Evolutionary conservation across 2,797 vertebrate species (phyloP).

Genomic region (Astyanax mexicanus): DNA sequence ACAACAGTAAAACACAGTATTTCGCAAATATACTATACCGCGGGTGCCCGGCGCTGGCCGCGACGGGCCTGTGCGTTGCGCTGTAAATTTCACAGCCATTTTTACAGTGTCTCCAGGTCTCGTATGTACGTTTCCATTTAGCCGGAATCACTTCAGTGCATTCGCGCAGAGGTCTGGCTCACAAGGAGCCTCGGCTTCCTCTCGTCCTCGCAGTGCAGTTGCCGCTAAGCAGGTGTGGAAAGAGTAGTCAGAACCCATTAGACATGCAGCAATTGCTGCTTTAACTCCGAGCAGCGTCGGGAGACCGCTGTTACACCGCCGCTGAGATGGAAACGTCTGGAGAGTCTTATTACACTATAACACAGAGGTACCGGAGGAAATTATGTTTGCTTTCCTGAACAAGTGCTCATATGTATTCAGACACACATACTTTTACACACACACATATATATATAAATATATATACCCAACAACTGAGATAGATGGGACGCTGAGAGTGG

Average conservation of each 20-base stretch:
- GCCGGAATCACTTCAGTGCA: not conserved
- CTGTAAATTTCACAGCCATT: no score
- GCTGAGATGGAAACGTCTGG: conserved; percentile 16
- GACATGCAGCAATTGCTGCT: conserved; percentile 21
- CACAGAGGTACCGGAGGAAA: conserved; percentile 14
- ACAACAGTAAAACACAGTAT: no score
- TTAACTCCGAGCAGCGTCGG: not conserved
- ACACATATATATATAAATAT: no score
- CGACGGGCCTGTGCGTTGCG: no score
- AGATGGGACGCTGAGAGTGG: conserved; percentile 21
- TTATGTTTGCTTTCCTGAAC: conserved; percentile 30
- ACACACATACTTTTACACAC: not conserved
- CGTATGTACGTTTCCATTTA: not conserved
- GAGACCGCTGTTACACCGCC: conserved; percentile 19
- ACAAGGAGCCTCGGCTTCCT: not conserved
- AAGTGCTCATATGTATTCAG: conserved; percentile 15
- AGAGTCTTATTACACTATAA: conserved; percentile 24
- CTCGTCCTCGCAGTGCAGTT: conserved; percentile 1
- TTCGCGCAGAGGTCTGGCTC: not conserved
- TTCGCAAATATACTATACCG: no score
- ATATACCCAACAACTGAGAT: conserved; percentile 5
- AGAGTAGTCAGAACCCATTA: conserved; percentile 17
- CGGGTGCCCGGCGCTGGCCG: no score
- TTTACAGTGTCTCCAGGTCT: not conserved
- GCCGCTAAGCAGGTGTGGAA: conserved; percentile 18